These are phyloP conservation scores for Parazoanthus atlanticus DNA, from an alignment of 92 coral and sea anemone genomes.

Conservation along the genomic window DNA sequence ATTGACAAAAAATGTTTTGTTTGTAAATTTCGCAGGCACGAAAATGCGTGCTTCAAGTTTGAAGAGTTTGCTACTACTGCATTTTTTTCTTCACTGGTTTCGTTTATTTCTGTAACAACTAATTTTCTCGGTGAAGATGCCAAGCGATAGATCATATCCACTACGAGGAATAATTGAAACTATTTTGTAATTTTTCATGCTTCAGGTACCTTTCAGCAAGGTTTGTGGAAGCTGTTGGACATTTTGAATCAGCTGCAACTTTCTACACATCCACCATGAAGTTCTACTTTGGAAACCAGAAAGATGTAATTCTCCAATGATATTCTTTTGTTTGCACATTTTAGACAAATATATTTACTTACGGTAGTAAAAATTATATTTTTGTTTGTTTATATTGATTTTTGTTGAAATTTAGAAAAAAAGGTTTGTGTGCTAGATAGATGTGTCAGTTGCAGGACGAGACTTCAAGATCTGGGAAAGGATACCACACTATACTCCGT, in stretches of 20 bases:
- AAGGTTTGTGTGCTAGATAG: no score
- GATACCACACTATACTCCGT: no score
- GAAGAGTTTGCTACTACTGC: no score
- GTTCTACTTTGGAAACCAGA: conserved; percentile 88
- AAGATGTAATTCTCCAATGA: conserved; percentile 73
- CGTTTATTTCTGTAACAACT: neutral
- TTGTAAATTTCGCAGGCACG: neutral
- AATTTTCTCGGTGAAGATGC: neutral
- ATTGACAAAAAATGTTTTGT: neutral
- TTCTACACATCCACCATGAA: conserved; percentile 75
- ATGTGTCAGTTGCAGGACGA: no score
- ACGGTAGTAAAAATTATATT: no score
- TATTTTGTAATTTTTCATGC: neutral
- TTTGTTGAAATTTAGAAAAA: no score
- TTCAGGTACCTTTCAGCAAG: conserved; percentile 77
- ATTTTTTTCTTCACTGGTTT: neutral
- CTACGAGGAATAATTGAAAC: neutral
- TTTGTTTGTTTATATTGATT: no score
- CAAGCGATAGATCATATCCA: neutral
- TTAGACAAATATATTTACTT: no score
- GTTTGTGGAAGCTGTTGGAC: conserved; percentile 85
- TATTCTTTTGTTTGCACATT: no score
- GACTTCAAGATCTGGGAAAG: no score
- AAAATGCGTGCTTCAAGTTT: neutral
- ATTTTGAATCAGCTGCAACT: conserved; percentile 86